Evolutionary conservation across 2,113 vertebrate species (phyloP).

Genomic region (Pavo muticus): DNA sequence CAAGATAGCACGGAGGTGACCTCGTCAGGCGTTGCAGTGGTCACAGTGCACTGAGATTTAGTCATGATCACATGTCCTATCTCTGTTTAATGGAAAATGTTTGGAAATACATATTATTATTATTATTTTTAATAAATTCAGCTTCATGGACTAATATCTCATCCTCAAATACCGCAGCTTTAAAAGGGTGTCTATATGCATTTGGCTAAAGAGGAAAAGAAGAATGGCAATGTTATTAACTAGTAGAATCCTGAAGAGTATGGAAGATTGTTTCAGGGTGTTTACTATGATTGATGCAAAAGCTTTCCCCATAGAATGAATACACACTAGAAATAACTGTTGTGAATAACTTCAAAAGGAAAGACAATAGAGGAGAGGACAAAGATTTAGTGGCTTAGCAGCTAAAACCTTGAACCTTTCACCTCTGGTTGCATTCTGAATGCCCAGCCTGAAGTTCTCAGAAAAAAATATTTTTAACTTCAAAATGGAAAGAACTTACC

Average conservation of each 20-base stretch:
- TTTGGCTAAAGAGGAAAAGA: not conserved
- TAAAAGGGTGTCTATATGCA: not conserved
- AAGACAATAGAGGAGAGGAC: not conserved
- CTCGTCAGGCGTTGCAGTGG: not conserved
- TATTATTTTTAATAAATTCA: not conserved
- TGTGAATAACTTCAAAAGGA: slow-evolving; percentile 38
- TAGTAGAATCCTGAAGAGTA: not conserved
- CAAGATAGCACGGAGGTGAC: not conserved
- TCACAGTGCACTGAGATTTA: not conserved
- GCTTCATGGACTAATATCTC: not conserved
- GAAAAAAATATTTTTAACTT: slow-evolving; percentile 35
- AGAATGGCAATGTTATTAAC: not conserved
- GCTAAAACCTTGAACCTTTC: slow-evolving; percentile 12
- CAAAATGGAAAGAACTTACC: slow-evolving; percentile 51
- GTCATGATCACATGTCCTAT: not conserved
- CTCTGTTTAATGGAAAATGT: rapidly evolving
- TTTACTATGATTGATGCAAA: not conserved
- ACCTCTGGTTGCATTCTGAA: not conserved
- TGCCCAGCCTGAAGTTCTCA: slow-evolving; percentile 26
- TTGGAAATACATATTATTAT: not conserved
- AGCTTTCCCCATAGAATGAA: not conserved
- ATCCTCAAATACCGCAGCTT: not conserved
- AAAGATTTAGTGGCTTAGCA: not conserved
- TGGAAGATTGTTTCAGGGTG: not conserved
- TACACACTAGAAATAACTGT: not conserved